Evolutionary conservation across 1,140 invertebrate genomes (phyloP), one percentile per base, ranked within the genome.

Genomic region (Periplaneta americana): DNA sequence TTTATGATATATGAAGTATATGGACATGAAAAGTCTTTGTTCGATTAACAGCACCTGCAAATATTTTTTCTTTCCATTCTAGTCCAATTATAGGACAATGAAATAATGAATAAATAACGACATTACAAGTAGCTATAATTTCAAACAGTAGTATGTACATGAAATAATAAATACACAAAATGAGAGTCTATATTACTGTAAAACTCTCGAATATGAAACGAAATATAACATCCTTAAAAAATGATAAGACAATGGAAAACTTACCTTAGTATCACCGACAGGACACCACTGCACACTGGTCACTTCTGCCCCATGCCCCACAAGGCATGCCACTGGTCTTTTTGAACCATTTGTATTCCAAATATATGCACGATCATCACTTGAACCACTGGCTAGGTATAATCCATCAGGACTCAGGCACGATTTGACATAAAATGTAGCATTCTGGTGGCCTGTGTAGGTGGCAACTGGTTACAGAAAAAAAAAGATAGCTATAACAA

Each of bases 331-430:
- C 31, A 96, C 84, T 0, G 95, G 94, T 75, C 88, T 83, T 33
- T 92, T 91, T n/a, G 90, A 88, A 83, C 90, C 90, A 6, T 90
- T 90, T 10, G 92, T 90, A 85, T 93, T 92, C 96, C 96, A 98
- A 82, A 97, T 93, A 84, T 97, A 97, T 0, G 95, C 96, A 84
- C 92, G 90, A 83, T 94, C 92, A 87, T 97, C 95, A 85, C 93
- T 95, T 82, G 96, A 97, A 4, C 96, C 96, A 88, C 95, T 96
- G 0, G 95, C 88, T 18, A 98, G 87, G 87, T 95, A 97, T 75
- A 91, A 89, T 1, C 94, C 93, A 88, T 97, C 95, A 1, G 92
- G 92, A 87, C 95, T 96, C 31, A 97, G 87, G 83, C 93, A 92
- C 0, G 93, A 91, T 85, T 96, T 96, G 13, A 97, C 93, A 88